Base-by-base conservation (phyloP, 2,888 invertebrate genomes). In the Danaus chrysippus region DNA sequence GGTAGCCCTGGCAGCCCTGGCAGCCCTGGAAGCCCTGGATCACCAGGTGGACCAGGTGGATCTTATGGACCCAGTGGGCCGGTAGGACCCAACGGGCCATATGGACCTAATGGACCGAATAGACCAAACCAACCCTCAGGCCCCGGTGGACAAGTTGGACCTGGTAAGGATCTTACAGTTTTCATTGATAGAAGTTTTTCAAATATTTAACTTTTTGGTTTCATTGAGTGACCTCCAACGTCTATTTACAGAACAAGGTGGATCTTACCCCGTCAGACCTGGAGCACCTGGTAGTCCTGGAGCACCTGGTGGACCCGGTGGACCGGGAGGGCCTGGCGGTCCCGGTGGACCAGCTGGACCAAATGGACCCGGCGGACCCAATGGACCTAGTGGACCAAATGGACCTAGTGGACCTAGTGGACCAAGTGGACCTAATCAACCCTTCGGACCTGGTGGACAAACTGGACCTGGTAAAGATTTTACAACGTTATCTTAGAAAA, bases 1-100 rank as follows among this genome's bases (percentile, higher is more conserved):
- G 73, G 74, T 34, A 75, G 71, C 11, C 74, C 76, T 49, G 74
- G 77, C 0, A 68, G 69, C 1, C 9, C 56, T 11, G 53, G 58
- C 1, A 73, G 77, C 86, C 89, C 64, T 34, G 73, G 74, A 3
- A 23, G 23, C 23, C 23, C 67, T 49, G 62, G 66, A n/a, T 54
- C 58, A 1, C 65, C 69, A 10, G 65, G 69, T 10, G 58, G 58
- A 42, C 70, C 68, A 34, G 71, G 68, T 10, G 64, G 62, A 9
- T 1, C 1, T 5, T 5, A 5, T 1, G 1, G 2, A 1, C 23
- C 23, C 5, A 5, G 23, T 5, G 5, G 60, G 0, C 23, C 23
- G 1, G 5, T 1, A 3, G 23, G 23, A 23, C 23, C 23, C 2
- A 5, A 3, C 23, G 23, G 23, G 5, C 23, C 23, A 5, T 23